A percentile compares a stretch with the other conserved stretches of the same genome.
Conservation (phyloP, 2,888 invertebrate species). For the Linnaemya tessellans region DNA sequence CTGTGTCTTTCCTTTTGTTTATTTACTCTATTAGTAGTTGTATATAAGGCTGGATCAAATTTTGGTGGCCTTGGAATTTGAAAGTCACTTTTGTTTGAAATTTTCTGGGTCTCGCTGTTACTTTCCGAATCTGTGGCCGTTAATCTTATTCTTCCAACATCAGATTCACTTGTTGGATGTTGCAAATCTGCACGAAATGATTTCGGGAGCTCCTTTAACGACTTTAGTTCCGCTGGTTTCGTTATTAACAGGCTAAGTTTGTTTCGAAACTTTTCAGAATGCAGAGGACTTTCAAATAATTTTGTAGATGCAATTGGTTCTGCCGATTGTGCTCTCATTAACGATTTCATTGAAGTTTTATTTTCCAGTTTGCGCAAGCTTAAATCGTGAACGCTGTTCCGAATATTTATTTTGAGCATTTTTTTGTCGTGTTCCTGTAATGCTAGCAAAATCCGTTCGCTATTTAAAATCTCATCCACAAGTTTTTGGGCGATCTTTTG, state of each 20-base stretch:
- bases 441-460: slow-evolving; percentile 74
- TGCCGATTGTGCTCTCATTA: slow-evolving; percentile 41
- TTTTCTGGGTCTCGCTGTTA: background rate
- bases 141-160: slow-evolving; percentile 76
- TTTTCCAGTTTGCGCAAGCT: background rate
- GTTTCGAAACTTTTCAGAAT: slow-evolving; percentile 78
- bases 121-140: slow-evolving; percentile 73
- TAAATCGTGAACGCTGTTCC: background rate
- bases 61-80: slow-evolving; percentile 80
- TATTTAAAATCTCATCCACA: slow-evolving; percentile 77
- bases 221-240: slow-evolving; percentile 66
- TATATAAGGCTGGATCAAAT: slow-evolving; percentile 81
- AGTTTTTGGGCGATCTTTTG: slow-evolving; percentile 73
- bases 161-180: slow-evolving; percentile 81
- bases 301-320: slow-evolving; percentile 63
- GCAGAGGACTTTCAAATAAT: slow-evolving; percentile 76
- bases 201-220: background rate
- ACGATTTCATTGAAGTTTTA: slow-evolving; percentile 42
- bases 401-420: background rate
- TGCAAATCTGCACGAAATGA: slow-evolving; percentile 71
- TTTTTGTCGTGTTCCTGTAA: slow-evolving; percentile 66
- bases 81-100: slow-evolving; percentile 8
- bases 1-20: slow-evolving; percentile 77
- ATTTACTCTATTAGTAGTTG: slow-evolving; percentile 79
- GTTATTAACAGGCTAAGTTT: slow-evolving; percentile 78